phyloP scores from a whole-genome alignment of 2,113 vertebrate species.

The Podarcis cretensis region DNA sequence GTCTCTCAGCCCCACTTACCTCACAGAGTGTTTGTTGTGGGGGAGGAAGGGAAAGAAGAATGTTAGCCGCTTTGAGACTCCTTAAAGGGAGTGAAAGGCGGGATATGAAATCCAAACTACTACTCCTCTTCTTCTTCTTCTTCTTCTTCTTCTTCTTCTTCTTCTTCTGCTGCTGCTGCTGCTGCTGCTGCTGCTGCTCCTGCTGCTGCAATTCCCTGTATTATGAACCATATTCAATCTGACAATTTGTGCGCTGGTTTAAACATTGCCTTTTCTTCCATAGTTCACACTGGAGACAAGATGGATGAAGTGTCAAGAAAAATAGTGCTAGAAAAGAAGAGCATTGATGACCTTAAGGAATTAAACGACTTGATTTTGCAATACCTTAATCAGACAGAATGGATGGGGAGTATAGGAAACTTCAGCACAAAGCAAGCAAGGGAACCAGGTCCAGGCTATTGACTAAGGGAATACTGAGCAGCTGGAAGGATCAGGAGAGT shows the following conservation, averaged over 20 bases:
- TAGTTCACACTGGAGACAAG: conserved; percentile 77
- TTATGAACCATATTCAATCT: background rate
- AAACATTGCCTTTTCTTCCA: conserved; percentile 37
- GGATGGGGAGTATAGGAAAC: conserved; percentile 41
- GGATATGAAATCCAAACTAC: too few species aligned
- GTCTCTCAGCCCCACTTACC: too few species aligned
- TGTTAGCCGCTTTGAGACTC: too few species aligned
- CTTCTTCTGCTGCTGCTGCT: too few species aligned
- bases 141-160: too few species aligned
- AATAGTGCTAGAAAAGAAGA: conserved; percentile 69
- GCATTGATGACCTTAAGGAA: conserved; percentile 78
- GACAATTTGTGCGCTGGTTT: background rate
- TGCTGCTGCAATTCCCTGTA: background rate
- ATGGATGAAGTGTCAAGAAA: conserved; percentile 75
- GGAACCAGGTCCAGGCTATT: conserved; percentile 19
- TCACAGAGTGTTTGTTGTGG: too few species aligned
- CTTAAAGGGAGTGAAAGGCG: too few species aligned
- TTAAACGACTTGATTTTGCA: conserved; percentile 75
- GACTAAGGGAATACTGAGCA: conserved; percentile 13
- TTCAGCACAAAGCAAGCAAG: conserved; percentile 13
- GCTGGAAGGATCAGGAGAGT: conserved; percentile 28
- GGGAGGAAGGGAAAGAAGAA: too few species aligned
- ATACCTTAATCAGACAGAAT: conserved; percentile 67
- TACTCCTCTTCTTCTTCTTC: too few species aligned
- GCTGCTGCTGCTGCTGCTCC: too few species aligned